Evolutionary conservation across 2,888 invertebrate species (phyloP).

Genomic region (Ametastegia equiseti): DNA sequence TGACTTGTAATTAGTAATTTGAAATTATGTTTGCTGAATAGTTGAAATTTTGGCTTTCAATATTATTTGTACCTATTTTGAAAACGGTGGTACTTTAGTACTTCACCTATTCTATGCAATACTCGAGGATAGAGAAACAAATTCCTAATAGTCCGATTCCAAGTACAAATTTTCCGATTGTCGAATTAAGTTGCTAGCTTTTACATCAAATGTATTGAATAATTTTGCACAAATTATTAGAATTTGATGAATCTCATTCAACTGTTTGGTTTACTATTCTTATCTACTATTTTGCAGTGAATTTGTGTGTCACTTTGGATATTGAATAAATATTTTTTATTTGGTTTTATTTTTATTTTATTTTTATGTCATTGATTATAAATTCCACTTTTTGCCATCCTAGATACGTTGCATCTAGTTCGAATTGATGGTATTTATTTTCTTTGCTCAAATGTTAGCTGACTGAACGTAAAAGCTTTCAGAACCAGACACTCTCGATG

Average conservation of each 20-base stretch:
- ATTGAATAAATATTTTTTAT: not conserved
- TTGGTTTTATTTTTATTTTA: too few relatives aligned
- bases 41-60: not conserved
- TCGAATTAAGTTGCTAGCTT: not conserved
- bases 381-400: not conserved
- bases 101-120: not conserved
- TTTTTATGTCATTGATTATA: not conserved
- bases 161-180: not conserved
- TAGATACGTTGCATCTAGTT: not conserved
- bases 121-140: not conserved
- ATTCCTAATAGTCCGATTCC: not conserved
- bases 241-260: not conserved
- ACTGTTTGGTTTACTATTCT: not conserved
- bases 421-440: slow-evolving; percentile 1
- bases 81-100: not conserved
- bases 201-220: not conserved
- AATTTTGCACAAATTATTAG: not conserved
- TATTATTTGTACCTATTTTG: not conserved
- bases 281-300: not conserved
- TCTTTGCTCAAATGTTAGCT: not conserved
- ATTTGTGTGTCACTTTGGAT: not conserved
- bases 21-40: not conserved
- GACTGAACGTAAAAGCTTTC: not conserved
- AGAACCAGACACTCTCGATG: slow-evolving; percentile 8
- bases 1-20: not conserved